Evolutionary conservation across 2,113 vertebrate genomes (phyloP), one percentile per base, ranked within the genome.

Genomic region (Panurus biarmicus): DNA sequence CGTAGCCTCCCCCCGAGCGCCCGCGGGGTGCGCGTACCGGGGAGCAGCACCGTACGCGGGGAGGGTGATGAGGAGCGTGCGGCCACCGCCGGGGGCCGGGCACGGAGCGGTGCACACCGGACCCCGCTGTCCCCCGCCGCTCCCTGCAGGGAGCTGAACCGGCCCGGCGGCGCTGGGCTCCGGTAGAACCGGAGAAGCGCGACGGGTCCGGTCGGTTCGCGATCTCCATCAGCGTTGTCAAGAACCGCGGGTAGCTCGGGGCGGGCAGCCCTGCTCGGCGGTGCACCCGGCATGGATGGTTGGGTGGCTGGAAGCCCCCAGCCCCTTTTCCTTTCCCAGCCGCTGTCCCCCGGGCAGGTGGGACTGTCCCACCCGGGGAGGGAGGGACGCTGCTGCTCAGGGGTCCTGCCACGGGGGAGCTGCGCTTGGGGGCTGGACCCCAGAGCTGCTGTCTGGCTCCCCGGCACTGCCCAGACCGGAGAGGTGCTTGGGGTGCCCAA

Each of bases 201-300:
- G 15, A 6, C 5, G 13, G 21, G 25, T 8, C 25, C 58, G 35
- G 5, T 15, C 31, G 25, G 14, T 42, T 50, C 22, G 26, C 11
- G 58, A 3, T 29, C 26, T n/a, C 51, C 51, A 4, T 20, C 22
- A 11, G 67, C 33, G 18, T 5, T 28, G 35, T 31, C 17, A 12
- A 2, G 18, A 31, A 0, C 42, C 66, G 31, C 64, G 40, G 44
- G 61, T 25, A 13, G 61, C 71, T 42, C 36, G 53, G 62, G 71
- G 13, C 42, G 26, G n/a, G 53, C 74, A 33, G 53, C 57, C 6
- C 40, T 4, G 71, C 53, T 2, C 35, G 25, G 29, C 40, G 14
- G 28, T 5, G 73, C 35, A 29, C 0, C 25, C 6, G 66, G 60
- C 65, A 1, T 1, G n/a, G 23, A 8, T 13, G 25, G 33, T 1